phyloP scores from a whole-genome alignment of 2,797 vertebrate genomes.

The Cossypha heuglini region DNA sequence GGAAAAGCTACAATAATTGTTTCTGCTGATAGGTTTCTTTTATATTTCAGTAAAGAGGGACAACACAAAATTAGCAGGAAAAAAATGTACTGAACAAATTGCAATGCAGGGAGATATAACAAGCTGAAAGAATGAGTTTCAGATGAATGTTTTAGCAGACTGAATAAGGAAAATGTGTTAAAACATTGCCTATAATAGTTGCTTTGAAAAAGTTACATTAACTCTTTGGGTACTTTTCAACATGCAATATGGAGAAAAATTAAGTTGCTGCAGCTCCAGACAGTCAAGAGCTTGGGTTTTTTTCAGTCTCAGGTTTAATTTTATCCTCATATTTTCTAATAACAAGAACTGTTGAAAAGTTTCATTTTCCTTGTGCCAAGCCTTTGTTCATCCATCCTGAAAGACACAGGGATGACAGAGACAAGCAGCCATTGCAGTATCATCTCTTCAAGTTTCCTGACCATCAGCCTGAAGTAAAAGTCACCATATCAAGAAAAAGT shows the following conservation, averaged over 20 bases:
- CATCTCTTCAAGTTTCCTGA: neutral
- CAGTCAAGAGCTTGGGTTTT: neutral
- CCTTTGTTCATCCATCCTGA: neutral
- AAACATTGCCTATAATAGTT: neutral
- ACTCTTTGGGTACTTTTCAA: neutral
- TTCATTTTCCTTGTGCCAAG: neutral
- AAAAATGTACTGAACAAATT: neutral
- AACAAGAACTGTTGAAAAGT: neutral
- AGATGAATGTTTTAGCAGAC: neutral
- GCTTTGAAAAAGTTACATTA: neutral
- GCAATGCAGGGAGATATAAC: neutral
- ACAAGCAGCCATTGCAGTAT: neutral
- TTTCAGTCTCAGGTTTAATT: neutral
- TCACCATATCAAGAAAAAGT: neutral
- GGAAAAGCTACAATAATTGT: constrained; percentile 15
- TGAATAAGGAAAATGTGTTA: neutral
- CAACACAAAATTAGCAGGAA: neutral
- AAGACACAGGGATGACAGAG: neutral
- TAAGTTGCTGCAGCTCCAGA: neutral
- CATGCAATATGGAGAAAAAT: neutral
- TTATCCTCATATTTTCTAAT: neutral
- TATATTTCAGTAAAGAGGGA: neutral
- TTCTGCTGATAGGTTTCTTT: constrained; percentile 8
- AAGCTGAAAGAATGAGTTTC: neutral
- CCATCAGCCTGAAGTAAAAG: neutral